Percentiles rank a stretch among this genome's conserved stretches.
These are phyloP conservation scores for Gymnothorax reevesii DNA, from an alignment of 2,797 vertebrate genomes.

Conservation along the genomic window DNA sequence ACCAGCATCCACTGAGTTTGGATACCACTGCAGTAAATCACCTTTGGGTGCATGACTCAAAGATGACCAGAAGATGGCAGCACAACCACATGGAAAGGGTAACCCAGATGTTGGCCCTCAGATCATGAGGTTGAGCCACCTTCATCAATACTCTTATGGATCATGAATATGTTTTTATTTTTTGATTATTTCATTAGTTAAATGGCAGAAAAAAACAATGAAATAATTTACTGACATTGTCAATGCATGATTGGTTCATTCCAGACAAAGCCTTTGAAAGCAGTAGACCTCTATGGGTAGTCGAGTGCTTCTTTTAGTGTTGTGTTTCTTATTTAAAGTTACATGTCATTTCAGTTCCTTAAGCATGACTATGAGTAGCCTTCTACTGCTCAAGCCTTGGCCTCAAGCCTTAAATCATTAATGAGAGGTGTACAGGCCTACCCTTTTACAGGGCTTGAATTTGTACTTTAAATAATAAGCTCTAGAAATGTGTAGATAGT, in stretches of 20 bases:
- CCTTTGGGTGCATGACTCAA: background rate
- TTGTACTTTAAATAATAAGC: background rate
- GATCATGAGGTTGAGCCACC: background rate
- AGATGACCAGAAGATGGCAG: slow-evolving; percentile 62
- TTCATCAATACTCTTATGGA: background rate
- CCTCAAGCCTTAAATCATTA: background rate
- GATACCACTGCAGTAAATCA: background rate
- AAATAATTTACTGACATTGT: background rate
- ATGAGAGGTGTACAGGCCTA: background rate
- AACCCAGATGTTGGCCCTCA: background rate
- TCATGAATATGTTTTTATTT: background rate
- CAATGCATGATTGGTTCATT: background rate
- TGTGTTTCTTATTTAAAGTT: background rate
- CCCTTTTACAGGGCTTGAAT: background rate
- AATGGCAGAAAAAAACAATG: background rate
- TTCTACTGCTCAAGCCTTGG: background rate
- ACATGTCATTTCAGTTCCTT: background rate
- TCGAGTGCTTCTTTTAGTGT: background rate
- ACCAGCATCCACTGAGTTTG: no score
- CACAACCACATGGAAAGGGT: slow-evolving; percentile 40
- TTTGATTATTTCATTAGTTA: background rate
- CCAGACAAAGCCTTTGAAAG: background rate
- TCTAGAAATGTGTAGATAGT: background rate
- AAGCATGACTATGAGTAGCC: no score
- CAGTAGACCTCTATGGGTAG: background rate